These are phyloP conservation scores for Ophiothrix spiculata DNA, from an alignment of 35 echinoderm and acorn worm genomes.

Conservation along the genomic window DNA sequence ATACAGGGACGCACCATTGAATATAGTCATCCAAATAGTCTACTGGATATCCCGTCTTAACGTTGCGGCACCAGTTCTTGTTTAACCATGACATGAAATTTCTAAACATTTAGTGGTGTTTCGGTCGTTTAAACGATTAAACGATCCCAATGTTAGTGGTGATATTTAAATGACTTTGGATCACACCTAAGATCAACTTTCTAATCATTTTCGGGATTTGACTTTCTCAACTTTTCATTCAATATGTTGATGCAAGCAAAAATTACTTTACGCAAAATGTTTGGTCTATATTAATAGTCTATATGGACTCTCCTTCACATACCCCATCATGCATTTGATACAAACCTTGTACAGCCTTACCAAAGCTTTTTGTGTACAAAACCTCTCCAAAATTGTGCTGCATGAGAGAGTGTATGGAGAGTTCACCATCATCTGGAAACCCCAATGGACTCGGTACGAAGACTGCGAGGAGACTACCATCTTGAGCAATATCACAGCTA, in stretches of 20 bases:
- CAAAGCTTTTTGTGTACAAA: constrained; percentile 87
- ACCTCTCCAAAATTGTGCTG: constrained; percentile 74
- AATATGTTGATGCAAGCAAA: neutral
- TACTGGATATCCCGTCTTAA: too few relatives aligned
- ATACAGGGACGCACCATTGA: neutral
- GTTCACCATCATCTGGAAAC: constrained; percentile 80
- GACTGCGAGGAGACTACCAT: constrained; percentile 60
- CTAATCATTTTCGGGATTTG: neutral
- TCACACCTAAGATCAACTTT: neutral
- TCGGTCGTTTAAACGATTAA: too few relatives aligned
- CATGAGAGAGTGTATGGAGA: constrained; percentile 74
- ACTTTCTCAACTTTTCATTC: neutral
- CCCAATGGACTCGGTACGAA: constrained; percentile 83
- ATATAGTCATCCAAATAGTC: too few relatives aligned
- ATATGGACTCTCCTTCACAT: neutral
- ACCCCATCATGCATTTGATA: neutral
- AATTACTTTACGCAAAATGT: neutral
- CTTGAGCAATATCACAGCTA: constrained; percentile 83
- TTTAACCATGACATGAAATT: too few relatives aligned
- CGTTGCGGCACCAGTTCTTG: too few relatives aligned
- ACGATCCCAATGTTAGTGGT: too few relatives aligned
- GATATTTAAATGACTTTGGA: neutral
- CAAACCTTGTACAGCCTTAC: constrained; percentile 32
- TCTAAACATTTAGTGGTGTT: too few relatives aligned
- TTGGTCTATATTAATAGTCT: neutral